A percentile compares a stretch with the other conserved stretches of the same genome.
phyloP scores from a whole-genome alignment of 2,888 invertebrate species.

The Cryptus armator region DNA sequence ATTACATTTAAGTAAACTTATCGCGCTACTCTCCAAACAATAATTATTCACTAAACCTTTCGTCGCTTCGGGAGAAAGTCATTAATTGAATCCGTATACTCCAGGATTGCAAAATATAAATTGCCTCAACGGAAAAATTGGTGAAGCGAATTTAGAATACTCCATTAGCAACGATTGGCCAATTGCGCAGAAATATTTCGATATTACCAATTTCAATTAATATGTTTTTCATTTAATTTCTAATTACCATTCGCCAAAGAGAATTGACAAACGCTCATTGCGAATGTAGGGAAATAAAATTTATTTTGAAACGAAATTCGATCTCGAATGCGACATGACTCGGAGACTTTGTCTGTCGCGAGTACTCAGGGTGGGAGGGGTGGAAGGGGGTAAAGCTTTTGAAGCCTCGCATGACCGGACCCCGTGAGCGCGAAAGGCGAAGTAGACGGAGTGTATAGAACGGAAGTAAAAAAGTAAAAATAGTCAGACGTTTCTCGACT shows the following conservation, averaged over 20 bases:
- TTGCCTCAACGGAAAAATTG: neutral
- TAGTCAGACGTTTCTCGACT: conserved; percentile 14
- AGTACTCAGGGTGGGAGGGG: neutral
- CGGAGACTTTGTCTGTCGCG: conserved; percentile 2
- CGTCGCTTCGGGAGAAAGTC: neutral
- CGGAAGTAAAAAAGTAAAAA: neutral
- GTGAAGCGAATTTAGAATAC: neutral
- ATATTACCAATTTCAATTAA: neutral
- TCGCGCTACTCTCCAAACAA: no score
- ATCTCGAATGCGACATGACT: conserved; percentile 15
- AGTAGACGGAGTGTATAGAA: conserved; percentile 21
- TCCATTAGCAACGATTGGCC: neutral
- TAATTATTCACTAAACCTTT: no score
- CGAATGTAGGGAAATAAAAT: no score
- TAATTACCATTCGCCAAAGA: no score
- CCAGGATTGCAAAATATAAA: neutral
- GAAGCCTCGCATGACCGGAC: conserved; percentile 40
- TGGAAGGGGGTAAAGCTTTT: conserved; percentile 11
- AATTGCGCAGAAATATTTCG: neutral
- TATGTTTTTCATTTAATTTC: neutral
- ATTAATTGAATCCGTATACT: neutral
- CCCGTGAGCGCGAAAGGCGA: conserved; percentile 26
- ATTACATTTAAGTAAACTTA: no score
- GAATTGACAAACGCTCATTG: no score
- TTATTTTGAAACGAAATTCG: neutral